Conservation (phyloP, 2,113 vertebrate genomes). For the Maylandia zebra region DNA sequence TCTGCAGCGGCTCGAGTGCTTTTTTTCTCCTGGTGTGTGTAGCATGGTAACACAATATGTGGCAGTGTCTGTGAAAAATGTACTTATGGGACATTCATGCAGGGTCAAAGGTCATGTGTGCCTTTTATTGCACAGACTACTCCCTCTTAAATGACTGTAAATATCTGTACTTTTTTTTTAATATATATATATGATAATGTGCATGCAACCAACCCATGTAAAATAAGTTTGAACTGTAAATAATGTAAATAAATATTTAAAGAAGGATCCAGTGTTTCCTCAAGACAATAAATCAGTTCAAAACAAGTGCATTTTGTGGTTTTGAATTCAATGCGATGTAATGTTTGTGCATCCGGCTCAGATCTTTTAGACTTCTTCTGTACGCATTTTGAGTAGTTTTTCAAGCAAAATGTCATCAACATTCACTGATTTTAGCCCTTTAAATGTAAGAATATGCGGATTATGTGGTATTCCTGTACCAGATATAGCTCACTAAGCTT, state of each 20-base stretch:
- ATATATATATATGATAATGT: conserved; percentile 39
- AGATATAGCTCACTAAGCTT: background rate
- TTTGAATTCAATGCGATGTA: background rate
- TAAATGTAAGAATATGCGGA: background rate
- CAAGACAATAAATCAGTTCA: conserved; percentile 34
- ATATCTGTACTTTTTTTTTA: conserved; percentile 56
- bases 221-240: conserved; percentile 59
- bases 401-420: background rate
- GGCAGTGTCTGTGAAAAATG: conserved; percentile 1
- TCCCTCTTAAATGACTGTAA: conserved; percentile 60
- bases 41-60: background rate
- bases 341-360: background rate
- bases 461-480: background rate
- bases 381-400: background rate
- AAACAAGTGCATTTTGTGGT: background rate
- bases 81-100: conserved; percentile 30
- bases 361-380: background rate
- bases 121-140: conserved; percentile 66
- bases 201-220: conserved; percentile 68
- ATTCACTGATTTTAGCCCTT: background rate
- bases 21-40: background rate
- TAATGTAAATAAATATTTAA: conserved; percentile 74
- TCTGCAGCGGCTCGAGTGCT: background rate
- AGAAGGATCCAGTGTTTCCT: conserved; percentile 28
- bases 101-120: conserved; percentile 68